phyloP scores from a whole-genome alignment of 2,888 invertebrate genomes.

The Lottia gigantea region DNA sequence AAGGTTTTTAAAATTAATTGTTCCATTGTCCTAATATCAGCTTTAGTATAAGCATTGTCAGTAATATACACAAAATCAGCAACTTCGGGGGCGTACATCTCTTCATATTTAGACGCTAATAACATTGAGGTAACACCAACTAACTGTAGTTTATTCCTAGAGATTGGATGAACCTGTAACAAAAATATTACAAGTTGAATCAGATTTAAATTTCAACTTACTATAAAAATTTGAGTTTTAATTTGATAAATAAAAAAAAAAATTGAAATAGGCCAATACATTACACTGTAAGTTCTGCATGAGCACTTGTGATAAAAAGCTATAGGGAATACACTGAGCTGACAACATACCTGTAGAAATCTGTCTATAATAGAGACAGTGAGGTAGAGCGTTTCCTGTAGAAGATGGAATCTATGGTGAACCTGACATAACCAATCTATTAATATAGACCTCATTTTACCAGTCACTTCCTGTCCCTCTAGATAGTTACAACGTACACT shows the following conservation, averaged over 20 bases:
- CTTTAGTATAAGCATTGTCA: conserved; percentile 84
- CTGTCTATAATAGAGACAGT: conserved; percentile 89
- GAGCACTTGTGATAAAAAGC: no score
- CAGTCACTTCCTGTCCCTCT: conserved; percentile 77
- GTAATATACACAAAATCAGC: conserved; percentile 91
- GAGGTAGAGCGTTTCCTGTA: conserved; percentile 89
- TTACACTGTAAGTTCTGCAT: no score
- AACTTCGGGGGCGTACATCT: conserved; percentile 88
- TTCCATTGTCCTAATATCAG: conserved; percentile 87
- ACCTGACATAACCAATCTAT: conserved; percentile 96
- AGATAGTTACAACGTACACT: conserved; percentile 77
- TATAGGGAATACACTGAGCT: no score
- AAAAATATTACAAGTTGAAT: no score
- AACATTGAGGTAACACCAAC: conserved; percentile 91
- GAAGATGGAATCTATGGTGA: conserved; percentile 84
- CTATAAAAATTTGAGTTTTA: no score
- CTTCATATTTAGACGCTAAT: conserved; percentile 94
- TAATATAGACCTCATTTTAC: conserved; percentile 88
- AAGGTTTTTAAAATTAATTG: conserved; percentile 80
- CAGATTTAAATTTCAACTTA: no score
- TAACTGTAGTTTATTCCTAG: conserved; percentile 81
- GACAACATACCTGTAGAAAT: conserved; percentile 79
- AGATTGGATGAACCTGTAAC: conserved; percentile 70
- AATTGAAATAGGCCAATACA: no score
- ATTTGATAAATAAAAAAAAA: no score